A percentile compares a stretch with the other conserved stretches of the same genome.
Evolutionary conservation across 2,797 vertebrate genomes (phyloP).

Genomic region (Alca torda): DNA sequence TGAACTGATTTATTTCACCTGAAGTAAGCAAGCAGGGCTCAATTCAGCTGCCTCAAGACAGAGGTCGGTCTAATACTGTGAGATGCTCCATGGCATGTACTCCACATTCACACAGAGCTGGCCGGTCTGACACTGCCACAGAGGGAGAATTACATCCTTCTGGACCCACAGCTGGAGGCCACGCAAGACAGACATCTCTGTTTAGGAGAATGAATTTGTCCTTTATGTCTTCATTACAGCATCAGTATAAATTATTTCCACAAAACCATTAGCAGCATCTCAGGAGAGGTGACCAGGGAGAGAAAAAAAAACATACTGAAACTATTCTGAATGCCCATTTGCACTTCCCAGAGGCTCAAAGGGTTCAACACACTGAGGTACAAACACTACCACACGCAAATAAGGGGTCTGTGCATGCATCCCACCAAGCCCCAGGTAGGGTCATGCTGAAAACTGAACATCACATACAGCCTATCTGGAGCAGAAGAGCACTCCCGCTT

Average conservation of each 20-base stretch:
- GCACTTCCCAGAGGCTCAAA: accelerated
- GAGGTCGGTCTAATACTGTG: neutral
- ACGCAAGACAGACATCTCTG: neutral
- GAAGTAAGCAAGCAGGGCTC: neutral
- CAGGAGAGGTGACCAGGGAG: neutral
- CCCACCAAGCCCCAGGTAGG: neutral
- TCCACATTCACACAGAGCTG: neutral
- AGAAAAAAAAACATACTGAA: neutral
- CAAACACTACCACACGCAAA: neutral
- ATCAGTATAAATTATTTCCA: neutral
- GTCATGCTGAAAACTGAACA: neutral
- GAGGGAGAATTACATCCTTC: neutral
- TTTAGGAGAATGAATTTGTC: neutral
- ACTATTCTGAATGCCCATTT: neutral
- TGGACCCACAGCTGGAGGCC: constrained; percentile 20
- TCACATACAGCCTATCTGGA: neutral
- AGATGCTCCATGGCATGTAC: neutral
- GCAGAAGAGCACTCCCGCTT: neutral
- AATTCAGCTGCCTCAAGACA: neutral
- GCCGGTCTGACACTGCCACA: neutral
- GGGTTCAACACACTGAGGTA: neutral
- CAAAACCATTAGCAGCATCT: neutral
- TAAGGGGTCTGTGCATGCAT: neutral
- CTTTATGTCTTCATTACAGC: constrained; percentile 3
- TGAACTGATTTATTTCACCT: neutral